Base-by-base conservation (phyloP, 1,140 invertebrate genomes). In the Drosophila erecta region DNA sequence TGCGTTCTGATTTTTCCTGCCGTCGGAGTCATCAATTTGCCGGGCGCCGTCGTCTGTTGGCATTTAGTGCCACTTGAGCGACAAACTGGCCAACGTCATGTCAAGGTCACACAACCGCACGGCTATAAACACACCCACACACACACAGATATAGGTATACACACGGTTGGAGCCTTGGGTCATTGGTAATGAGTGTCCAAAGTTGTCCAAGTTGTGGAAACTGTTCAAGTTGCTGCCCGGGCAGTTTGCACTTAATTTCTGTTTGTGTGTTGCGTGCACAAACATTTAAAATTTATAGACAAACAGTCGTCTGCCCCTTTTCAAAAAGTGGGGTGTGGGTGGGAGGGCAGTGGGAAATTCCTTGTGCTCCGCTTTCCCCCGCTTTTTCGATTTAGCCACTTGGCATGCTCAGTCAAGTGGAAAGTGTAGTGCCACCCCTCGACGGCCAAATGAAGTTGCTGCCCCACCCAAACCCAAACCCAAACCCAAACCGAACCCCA, bases 241-340 rank as follows among this genome's bases (percentile, higher is more conserved):
- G 12, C 65, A 70, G 67, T 57, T 71, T 57, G 67, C 67, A 71
- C 67, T 71, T 71, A 71, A 71, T 71, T 71, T 49, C 67, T 71
- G 53, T 71, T 70, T 71, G 50, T 70, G 51, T 57, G 51, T 71
- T 71, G 67, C 67, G 67, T 71, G 67, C 67, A 71, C 67, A 71
- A 70, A 57, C 67, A 71, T 71, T 71, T 71, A 71, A 71, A 71
- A 71, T 71, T 71, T 71, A 71, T 71, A 71, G 67, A 71, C 67
- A 71, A 71, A 71, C 65, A 54, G 55, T 11, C 37, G 22, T 22
- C 37, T 59, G 43, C 24, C 33, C 7, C 2, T 20, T 27, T 17
- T 11, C 33, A 2, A 8, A 30, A 3, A 2, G 30, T 10, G 30
- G 30, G 30, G 0, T 30, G 30, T 3, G 30, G 4, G 24, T 8